A percentile compares a stretch with the other conserved stretches of the same genome.
Conservation (phyloP, 2,113 vertebrate species). For the Pachypanchax playfairii region DNA sequence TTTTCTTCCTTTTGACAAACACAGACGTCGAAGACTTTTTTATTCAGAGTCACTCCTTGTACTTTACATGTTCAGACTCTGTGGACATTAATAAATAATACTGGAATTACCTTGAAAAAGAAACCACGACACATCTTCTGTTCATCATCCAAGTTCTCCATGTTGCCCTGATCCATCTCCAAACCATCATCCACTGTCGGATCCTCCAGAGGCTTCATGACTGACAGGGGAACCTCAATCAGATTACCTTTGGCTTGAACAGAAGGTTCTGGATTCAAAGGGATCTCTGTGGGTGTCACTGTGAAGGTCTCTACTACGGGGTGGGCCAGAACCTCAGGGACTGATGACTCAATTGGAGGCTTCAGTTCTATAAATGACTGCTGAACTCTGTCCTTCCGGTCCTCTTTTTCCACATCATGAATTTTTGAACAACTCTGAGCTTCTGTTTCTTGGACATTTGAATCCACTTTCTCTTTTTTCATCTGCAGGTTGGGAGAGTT, state of each 20-base stretch:
- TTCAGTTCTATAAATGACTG: slow-evolving; percentile 62
- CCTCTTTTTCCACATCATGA: slow-evolving; percentile 4
- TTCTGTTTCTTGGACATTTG: slow-evolving; percentile 34
- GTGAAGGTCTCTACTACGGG: slow-evolving; percentile 85
- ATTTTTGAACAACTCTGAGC: slow-evolving; percentile 1
- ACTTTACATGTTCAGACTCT: neutral
- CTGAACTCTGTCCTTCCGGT: slow-evolving; percentile 18
- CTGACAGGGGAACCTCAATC: slow-evolving; percentile 93
- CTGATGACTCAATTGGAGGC: slow-evolving; percentile 82
- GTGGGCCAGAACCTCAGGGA: slow-evolving; percentile 89
- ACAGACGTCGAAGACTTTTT: no score
- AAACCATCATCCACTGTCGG: slow-evolving; percentile 78
- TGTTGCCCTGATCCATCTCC: slow-evolving; percentile 77
- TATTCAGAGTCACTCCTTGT: no score
- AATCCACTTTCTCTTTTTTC: slow-evolving; percentile 31
- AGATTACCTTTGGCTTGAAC: slow-evolving; percentile 82
- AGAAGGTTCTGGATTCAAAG: slow-evolving; percentile 51
- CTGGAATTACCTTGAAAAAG: slow-evolving; percentile 91
- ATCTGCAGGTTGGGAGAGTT: slow-evolving; percentile 44
- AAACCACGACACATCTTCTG: slow-evolving; percentile 94
- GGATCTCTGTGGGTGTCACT: slow-evolving; percentile 85
- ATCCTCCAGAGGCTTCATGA: slow-evolving; percentile 84
- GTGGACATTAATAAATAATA: neutral
- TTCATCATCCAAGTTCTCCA: slow-evolving; percentile 86
- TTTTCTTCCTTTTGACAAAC: neutral